A percentile compares a stretch with the other conserved stretches of the same genome.
These are phyloP conservation scores for Neoniphon sammara DNA, from an alignment of 2,797 vertebrate species.

Conservation along the genomic window DNA sequence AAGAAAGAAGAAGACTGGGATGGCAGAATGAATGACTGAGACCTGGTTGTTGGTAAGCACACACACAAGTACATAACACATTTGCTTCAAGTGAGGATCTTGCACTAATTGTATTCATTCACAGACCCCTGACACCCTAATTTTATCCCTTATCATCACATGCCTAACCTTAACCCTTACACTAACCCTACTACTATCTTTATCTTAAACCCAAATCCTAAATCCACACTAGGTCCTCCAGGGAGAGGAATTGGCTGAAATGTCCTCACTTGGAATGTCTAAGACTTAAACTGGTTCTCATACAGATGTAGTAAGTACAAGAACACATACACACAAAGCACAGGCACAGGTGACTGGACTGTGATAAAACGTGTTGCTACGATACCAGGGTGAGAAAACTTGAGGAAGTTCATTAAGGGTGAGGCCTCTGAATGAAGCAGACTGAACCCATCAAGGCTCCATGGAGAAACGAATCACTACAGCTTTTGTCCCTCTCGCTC, in stretches of 20 bases:
- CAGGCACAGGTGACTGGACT: constrained; percentile 73
- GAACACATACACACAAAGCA: constrained; percentile 11
- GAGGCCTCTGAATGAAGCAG: constrained; percentile 83
- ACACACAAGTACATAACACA: constrained; percentile 5
- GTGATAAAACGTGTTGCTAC: constrained; percentile 90
- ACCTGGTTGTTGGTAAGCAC: constrained; percentile 68
- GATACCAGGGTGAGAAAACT: constrained; percentile 80
- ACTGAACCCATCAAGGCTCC: constrained; percentile 73
- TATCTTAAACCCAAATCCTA: no score
- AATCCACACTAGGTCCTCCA: no score
- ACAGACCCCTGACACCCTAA: no score
- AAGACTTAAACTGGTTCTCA: neutral
- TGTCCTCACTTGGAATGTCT: neutral
- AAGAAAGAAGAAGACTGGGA: constrained; percentile 35
- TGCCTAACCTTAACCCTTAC: no score
- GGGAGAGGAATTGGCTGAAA: no score
- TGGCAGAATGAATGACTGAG: constrained; percentile 77
- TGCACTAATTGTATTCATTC: no score
- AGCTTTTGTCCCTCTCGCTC: constrained; percentile 76
- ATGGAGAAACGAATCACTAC: constrained; percentile 70
- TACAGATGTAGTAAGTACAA: neutral
- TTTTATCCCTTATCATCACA: no score
- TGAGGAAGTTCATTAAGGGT: constrained; percentile 89
- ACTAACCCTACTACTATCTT: no score
- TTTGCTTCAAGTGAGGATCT: neutral